Evolutionary conservation across 1,140 invertebrate species (phyloP).

Genomic region (Ylistrum balloti): DNA sequence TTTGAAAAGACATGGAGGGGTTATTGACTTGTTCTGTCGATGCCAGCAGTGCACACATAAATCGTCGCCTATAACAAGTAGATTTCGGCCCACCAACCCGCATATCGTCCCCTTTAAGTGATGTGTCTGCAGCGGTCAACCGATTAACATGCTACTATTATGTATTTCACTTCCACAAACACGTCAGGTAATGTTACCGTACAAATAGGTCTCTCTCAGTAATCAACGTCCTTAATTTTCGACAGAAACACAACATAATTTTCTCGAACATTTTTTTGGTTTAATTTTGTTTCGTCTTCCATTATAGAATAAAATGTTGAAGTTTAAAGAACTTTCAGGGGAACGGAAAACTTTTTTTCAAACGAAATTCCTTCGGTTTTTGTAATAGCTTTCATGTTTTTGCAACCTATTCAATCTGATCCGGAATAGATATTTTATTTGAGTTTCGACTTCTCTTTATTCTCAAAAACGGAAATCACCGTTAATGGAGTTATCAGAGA

Average conservation of each 20-base stretch:
- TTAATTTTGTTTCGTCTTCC: no score
- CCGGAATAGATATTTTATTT: no score
- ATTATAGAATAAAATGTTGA: no score
- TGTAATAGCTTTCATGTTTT: no score
- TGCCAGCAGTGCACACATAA: not conserved
- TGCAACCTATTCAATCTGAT: no score
- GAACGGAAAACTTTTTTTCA: no score
- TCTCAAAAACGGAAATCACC: no score
- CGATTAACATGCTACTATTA: not conserved
- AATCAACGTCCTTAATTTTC: not conserved
- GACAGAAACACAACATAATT: not conserved
- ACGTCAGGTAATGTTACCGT: not conserved
- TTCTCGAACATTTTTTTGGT: no score
- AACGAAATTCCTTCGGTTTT: no score
- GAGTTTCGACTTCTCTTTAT: no score
- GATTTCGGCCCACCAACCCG: not conserved
- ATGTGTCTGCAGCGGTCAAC: constrained; percentile 32
- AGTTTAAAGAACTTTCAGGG: no score
- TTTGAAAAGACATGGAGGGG: constrained; percentile 2
- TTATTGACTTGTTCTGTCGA: constrained; percentile 1
- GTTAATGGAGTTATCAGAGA: no score
- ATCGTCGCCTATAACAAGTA: not conserved
- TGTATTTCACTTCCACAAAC: constrained; percentile 26
- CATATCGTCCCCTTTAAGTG: constrained; percentile 3
- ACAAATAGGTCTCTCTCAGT: not conserved